Evolutionary conservation across 1,140 invertebrate species (phyloP), one percentile per base, ranked within the genome.

Genomic region (Ostrea edulis): DNA sequence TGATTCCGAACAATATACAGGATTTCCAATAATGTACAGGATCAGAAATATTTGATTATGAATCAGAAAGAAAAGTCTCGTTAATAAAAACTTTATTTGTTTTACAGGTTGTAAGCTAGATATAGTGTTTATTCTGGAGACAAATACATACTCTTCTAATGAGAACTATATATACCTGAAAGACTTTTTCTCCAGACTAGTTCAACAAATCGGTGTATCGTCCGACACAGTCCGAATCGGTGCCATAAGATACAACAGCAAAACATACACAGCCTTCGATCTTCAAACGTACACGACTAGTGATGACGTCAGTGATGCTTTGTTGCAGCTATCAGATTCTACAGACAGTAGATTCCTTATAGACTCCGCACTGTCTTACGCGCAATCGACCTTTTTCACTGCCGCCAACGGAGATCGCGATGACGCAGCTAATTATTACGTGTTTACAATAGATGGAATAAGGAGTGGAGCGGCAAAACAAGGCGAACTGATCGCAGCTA

Each of bases 91-190:
- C 25, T 71, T 29, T 77, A 29, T 12, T 58, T 62, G 35, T 9
- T 12, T 77, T 77, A 14, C 25, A 77, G 68, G 25, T 77, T 77
- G 68, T 25, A 25, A 77, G 29, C 68, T 77, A 35, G 68, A 77
- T 77, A 77, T 77, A 25, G 22, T 77, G 9, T 77, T 77, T 77
- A 35, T 77, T 12, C 22, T 77, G 5, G 68, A 77, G 14, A 25
- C 25, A 11, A 12, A 25, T 4, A 17, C 12, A 8, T 29, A 22
- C 12, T 77, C 68, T 29, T 22, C 68, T 17, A 12, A 25, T 77
- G 68, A 22, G 25, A 77, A 77, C 9, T 77, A 29, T 9, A 35
- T 77, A 0, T 77, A 29, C 68, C 22, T 77, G 68, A 77, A 77
- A 77, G 12, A 25, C 29, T 77, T 77, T 14, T 77, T 77, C 25